These are phyloP conservation scores for Drosophila subobscura DNA, from an alignment of 1,140 invertebrate genomes.

Conservation along the genomic window DNA sequence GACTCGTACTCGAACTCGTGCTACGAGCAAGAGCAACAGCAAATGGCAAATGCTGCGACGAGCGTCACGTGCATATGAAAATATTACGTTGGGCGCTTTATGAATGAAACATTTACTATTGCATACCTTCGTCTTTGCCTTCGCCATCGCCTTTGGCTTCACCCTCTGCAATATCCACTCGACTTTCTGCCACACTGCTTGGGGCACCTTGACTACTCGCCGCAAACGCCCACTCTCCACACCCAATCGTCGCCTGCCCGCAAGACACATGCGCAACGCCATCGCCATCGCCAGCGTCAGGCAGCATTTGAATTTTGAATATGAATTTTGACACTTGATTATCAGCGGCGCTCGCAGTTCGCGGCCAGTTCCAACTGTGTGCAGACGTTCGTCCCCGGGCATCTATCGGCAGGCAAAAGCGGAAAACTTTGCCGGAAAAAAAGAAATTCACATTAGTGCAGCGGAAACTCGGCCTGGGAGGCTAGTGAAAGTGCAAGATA, in stretches of 20 bases:
- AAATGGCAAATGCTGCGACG: background rate
- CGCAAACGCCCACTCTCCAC: background rate
- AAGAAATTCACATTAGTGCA: conserved; percentile 60
- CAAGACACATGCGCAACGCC: conserved; percentile 77
- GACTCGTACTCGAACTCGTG: too few relatives aligned
- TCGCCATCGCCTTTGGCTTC: conserved; percentile 4
- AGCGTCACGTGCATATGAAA: conserved; percentile 67
- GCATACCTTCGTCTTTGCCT: conserved; percentile 31
- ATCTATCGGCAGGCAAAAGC: conserved; percentile 33
- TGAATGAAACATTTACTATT: conserved; percentile 78
- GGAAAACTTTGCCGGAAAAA: conserved; percentile 45
- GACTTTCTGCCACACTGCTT: too few relatives aligned
- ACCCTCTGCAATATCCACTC: too few relatives aligned
- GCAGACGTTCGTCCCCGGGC: conserved; percentile 54
- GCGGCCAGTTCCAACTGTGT: conserved; percentile 69
- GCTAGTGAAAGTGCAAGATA: conserved; percentile 63
- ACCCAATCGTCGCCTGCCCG: conserved; percentile 31
- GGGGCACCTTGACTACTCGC: conserved; percentile 61
- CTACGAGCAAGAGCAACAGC: conserved; percentile 3
- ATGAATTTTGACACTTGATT: conserved; percentile 82
- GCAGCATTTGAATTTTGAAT: conserved; percentile 80
- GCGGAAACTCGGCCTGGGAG: conserved; percentile 57
- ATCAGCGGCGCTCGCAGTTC: conserved; percentile 71
- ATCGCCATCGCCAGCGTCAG: conserved; percentile 19
- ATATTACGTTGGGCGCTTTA: conserved; percentile 66